phyloP scores from a whole-genome alignment of 2,888 invertebrate species.

The Germaria angustata region DNA sequence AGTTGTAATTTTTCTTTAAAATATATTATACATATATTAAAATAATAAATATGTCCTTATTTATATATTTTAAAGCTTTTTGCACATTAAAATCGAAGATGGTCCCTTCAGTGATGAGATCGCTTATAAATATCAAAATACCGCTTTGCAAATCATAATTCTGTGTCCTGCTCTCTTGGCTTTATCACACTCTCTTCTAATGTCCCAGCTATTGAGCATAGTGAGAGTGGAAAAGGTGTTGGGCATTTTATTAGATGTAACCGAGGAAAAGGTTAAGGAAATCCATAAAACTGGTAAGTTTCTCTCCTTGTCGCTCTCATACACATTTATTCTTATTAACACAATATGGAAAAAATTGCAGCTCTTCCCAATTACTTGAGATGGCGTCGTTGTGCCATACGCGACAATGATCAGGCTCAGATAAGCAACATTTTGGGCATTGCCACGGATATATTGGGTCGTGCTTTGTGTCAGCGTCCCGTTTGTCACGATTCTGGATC shows the following conservation, averaged over 20 bases:
- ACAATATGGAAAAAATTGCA: conserved; percentile 12
- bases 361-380: conserved; percentile 87
- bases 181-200: conserved; percentile 77
- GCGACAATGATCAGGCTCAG: conserved; percentile 91
- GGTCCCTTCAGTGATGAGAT: conserved; percentile 81
- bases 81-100: conserved; percentile 88
- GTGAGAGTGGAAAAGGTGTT: conserved; percentile 85
- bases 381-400: conserved; percentile 90
- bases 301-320: neutral
- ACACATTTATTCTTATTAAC: neutral
- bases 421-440: conserved; percentile 91
- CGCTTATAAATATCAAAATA: conserved; percentile 81
- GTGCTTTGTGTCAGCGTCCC: conserved; percentile 82
- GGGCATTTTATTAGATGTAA: conserved; percentile 90
- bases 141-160: conserved; percentile 89
- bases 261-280: conserved; percentile 86
- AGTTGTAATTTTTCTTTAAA: conserved; percentile 71
- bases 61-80: no score
- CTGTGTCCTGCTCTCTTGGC: conserved; percentile 88
- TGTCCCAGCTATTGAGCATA: conserved; percentile 77
- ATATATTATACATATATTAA: neutral
- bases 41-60: neutral
- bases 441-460: conserved; percentile 88
- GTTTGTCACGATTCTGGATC: conserved; percentile 84
- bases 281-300: conserved; percentile 84